Base-by-base conservation (phyloP, 2,797 vertebrate genomes). In the Argya squamiceps region DNA sequence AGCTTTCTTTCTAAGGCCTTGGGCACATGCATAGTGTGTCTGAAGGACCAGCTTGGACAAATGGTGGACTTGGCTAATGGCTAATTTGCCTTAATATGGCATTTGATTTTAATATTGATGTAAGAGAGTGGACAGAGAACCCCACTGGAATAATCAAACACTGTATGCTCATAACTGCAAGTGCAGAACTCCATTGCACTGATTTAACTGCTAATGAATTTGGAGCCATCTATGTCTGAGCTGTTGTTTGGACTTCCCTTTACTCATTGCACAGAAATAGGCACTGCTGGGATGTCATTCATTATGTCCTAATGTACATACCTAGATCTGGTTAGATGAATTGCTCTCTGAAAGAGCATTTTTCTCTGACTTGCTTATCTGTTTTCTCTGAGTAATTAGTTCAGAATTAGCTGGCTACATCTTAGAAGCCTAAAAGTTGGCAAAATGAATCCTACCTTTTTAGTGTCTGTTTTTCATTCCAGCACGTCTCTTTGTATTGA, bases 371-470 rank as follows among this genome's bases (percentile, higher is more conserved):
- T 84, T 58, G 23, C 86, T 77, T 77, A 21, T 69, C 39, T 69
- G 0, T 92, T 85, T 91, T 86, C 36, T 68, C 80, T 84, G 23
- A 92, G n/a, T 81, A 90, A 78, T 92, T 78, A 94, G 62, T 34
- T 93, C 65, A 71, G 17, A 93, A 86, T 49, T 83, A 85, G 44
- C 29, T 80, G 56, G 10, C 37, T 78, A 36, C 30, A 11, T 84
- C 63, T 68, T 75, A 68, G 36, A 79, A 80, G 17, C 26, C 6
- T 50, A 22, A 55, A 55, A 41, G 22, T 71, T 60, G 53, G 12
- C n/a, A 46, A 89, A 80, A 43, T 16, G 2, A 74, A 64, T 85
- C 29, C 36, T 64, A 56, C 10, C 17, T 37, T 91, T 85, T 84
- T 64, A 44, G 36, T 75, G 26, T 36, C 65, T 75, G 13, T 22